Evolutionary conservation across 1,140 invertebrate genomes (phyloP), one percentile per base, ranked within the genome.

Genomic region (Chrysomallon squamiferum): DNA sequence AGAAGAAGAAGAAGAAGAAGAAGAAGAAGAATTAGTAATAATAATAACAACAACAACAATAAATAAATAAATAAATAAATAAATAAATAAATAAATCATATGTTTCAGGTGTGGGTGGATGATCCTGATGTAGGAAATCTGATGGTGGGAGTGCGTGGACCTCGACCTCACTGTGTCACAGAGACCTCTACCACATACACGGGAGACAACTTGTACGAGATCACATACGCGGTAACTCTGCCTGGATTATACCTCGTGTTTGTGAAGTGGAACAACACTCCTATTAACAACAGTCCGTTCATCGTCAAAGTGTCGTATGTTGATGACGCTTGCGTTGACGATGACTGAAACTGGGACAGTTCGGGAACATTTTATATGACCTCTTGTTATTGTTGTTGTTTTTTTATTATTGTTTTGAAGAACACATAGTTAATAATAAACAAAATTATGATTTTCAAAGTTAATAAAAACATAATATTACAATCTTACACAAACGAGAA

Each of bases 201-300:
- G 0, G 79, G 76, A 18, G 78, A 81, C 58, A 77, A 83, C 60
- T 47, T 78, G 20, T 81, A 83, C 59, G 78, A 82, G 63, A 69
- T 85, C 27, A 72, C 63, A 2, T 83, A 78, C 57, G 72, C 75
- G 63, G 82, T 84, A 9, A 68, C 74, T 11, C 59, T 63, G 7
- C 75, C 78, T 4, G 83, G 83, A 20, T 71, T 74, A 9, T 85
- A 85, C 60, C 45, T 79, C n/a, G 81, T 85, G 27, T 72, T 66
- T 35, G 74, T 85, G 0, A 80, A 81, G 49, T 84, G 82, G 81
- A 69, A 65, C n/a, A 78, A 81, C 20, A 30, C 64, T n/a, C 66
- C 69, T 9, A 71, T 84, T 32, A 59, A 72, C 2, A 74, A 77
- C 20, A 79, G 80, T 52, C 83, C 82, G 2, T 84, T 79, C 62